phyloP scores from a whole-genome alignment of 2,797 vertebrate genomes.

The Falco columbarius region DNA sequence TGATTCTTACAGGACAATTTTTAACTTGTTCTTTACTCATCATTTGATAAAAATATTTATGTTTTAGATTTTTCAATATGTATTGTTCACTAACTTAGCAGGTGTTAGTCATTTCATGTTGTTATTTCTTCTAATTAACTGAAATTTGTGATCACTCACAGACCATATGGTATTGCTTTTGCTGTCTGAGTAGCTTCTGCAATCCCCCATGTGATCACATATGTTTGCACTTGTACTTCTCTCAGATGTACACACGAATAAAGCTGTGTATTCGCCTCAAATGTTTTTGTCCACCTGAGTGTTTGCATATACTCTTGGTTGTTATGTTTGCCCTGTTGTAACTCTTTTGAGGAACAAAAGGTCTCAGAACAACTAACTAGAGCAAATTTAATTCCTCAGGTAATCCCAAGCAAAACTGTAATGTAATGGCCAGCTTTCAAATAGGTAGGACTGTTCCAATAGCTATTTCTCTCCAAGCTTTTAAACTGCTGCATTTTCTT shows the following conservation, averaged over 20 bases:
- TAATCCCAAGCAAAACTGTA: neutral
- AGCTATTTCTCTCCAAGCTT: neutral
- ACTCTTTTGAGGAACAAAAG: neutral
- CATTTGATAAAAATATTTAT: neutral
- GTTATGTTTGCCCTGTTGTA: neutral
- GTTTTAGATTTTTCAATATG: neutral
- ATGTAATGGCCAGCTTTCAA: neutral
- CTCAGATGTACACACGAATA: neutral
- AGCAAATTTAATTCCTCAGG: neutral
- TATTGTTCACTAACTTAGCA: neutral
- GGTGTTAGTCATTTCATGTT: neutral
- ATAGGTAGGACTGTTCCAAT: neutral
- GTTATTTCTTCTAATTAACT: neutral
- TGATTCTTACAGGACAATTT: neutral
- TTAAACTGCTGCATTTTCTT: neutral
- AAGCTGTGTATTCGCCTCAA: neutral
- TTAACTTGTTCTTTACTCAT: neutral
- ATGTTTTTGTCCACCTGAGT: neutral
- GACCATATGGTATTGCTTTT: neutral
- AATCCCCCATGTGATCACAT: neutral
- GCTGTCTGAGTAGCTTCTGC: neutral
- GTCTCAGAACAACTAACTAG: neutral
- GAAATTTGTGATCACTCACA: neutral
- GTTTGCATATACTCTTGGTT: neutral
- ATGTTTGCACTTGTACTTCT: neutral